Evolutionary conservation across 2,888 invertebrate species (phyloP), one percentile per base, ranked within the genome.

Genomic region (Apamea crenata): DNA sequence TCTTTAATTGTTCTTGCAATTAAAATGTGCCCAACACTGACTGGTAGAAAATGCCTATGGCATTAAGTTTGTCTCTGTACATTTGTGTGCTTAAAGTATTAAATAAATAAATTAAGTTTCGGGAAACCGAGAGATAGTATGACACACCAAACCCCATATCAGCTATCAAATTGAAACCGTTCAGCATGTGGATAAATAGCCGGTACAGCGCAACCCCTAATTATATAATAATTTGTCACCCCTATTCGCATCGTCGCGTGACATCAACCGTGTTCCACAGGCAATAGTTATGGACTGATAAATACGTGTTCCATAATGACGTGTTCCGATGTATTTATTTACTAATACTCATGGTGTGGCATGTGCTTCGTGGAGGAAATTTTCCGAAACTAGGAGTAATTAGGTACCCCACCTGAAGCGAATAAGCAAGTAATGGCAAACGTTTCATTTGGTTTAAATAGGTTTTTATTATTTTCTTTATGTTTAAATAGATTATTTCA

Each of bases 211-310:
- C 44, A 65, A 74, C 67, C 75, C 61, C 65, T 84, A 79, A 87
- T 85, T 87, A 74, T 53, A 74, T 79, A 84, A 65, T 87, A 76
- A 84, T 84, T 84, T 71, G 87, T 78, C 84, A 69, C 75, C 63
- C 63, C 66, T 73, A 59, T 87, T 68, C 47, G 50, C 84, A 86
- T 73, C 21, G 72, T 86, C 65, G 83, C 83, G 83, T 87, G 87
- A 25, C 29, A 12, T 36, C 3, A 2, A 7, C 16, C 65, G 84
- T 84, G 80, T 78, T 79, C 76, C 84, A 87, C 72, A 18, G 66
- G 40, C 67, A 65, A 82, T 86, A 65, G 47, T 84, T 84, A 73
- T 86, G 68, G 83, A 47, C 66, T 70, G 63, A 84, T 84, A 67
- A 73, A 63, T 61, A 80, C 44, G 44, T 70, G 65, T 12, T 47